A percentile compares a stretch with the other conserved stretches of the same genome.
Conservation (phyloP, 2,113 vertebrate genomes). For the Danio rerio region DNA sequence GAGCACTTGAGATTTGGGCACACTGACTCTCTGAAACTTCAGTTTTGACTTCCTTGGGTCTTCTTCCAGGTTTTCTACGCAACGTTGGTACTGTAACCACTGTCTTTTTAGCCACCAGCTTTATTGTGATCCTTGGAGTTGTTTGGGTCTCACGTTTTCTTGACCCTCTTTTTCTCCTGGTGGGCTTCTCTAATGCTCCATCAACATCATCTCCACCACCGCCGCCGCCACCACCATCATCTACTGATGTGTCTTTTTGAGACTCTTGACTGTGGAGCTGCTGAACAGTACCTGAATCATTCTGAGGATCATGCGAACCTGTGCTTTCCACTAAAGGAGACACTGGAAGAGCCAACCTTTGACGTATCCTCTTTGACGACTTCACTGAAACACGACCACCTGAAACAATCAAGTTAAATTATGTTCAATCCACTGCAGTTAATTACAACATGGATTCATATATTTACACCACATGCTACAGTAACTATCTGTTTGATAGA, state of each 20-base stretch:
- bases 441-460: not conserved
- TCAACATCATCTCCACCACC: conserved; percentile 3
- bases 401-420: conserved; percentile 59
- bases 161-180: conserved; percentile 60
- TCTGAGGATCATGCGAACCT: conserved; percentile 59
- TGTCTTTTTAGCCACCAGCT: conserved; percentile 79
- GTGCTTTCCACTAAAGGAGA: conserved; percentile 62
- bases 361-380: conserved; percentile 67
- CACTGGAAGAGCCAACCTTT: conserved; percentile 66
- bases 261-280: conserved; percentile 55
- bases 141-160: conserved; percentile 65
- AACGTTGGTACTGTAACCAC: conserved; percentile 62
- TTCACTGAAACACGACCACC: conserved; percentile 71
- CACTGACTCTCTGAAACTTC: conserved; percentile 79
- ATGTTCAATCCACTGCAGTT: not conserved
- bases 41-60: conserved; percentile 78
- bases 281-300: conserved; percentile 66
- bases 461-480: not conserved
- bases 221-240: conserved; percentile 64
- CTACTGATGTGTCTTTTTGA: conserved; percentile 59
- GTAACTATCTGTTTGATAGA: not conserved
- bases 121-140: conserved; percentile 79
- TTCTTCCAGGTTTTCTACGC: conserved; percentile 71
- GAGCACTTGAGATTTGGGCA: conserved; percentile 78
- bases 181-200: conserved; percentile 65